These are phyloP conservation scores for Aplocera efformata DNA, from an alignment of 2,888 invertebrate genomes.

Conservation along the genomic window DNA sequence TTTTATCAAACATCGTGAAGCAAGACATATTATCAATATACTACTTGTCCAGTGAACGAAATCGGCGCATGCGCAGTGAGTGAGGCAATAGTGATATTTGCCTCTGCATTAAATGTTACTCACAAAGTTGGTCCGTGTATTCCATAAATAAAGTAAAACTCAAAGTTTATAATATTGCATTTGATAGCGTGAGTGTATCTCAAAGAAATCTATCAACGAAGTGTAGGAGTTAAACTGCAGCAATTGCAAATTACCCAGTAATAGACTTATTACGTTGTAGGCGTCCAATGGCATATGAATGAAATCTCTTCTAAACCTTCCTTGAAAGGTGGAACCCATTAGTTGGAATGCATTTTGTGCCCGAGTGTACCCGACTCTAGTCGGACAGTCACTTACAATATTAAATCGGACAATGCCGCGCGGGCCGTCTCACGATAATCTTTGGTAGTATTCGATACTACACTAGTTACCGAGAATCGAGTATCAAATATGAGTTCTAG, in stretches of 20 bases:
- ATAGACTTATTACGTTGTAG: slow-evolving; percentile 11
- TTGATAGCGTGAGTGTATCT: not conserved
- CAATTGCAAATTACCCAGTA: slow-evolving; percentile 9
- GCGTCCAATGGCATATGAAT: slow-evolving; percentile 14
- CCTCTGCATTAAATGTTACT: no score
- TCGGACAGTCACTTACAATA: slow-evolving; percentile 64
- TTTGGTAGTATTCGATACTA: slow-evolving; percentile 57
- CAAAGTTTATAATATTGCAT: no score
- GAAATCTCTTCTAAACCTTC: slow-evolving; percentile 13
- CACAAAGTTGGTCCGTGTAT: no score
- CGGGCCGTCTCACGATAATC: slow-evolving; percentile 58
- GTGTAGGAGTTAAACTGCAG: slow-evolving; percentile 10
- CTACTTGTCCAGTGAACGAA: no score
- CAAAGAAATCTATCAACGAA: not conserved
- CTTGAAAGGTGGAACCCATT: slow-evolving; percentile 16
- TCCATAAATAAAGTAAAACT: no score
- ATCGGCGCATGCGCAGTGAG: no score
- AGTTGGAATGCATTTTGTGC: slow-evolving; percentile 32
- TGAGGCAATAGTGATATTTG: no score
- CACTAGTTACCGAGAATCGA: slow-evolving; percentile 62
- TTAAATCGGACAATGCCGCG: slow-evolving; percentile 65
- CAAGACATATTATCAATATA: no score
- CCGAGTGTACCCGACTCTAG: slow-evolving; percentile 41
- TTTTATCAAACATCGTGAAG: no score
- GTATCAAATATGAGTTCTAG: slow-evolving; percentile 18